Conservation (phyloP, 2,797 vertebrate genomes). For the Triplophysa bombifrons region DNA sequence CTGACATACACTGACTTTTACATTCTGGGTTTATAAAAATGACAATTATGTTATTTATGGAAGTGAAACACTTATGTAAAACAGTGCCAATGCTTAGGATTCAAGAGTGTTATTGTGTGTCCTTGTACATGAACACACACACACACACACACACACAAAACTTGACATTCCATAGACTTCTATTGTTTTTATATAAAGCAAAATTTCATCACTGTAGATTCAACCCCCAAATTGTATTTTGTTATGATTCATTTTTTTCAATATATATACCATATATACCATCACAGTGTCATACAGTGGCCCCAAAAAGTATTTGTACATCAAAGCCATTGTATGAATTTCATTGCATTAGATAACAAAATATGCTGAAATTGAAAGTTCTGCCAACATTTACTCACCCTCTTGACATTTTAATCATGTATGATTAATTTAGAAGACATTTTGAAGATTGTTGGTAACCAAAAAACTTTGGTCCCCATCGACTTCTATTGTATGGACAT, state of each 20-base stretch:
- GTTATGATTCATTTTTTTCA: no score
- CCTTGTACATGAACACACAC: conserved; percentile 19
- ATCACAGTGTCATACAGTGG: not conserved
- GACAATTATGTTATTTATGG: conserved; percentile 66
- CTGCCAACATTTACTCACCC: no score
- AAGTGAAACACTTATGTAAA: conserved; percentile 61
- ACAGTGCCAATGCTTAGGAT: conserved; percentile 59
- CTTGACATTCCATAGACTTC: conserved; percentile 18
- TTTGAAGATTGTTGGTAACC: no score
- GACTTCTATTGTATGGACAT: no score
- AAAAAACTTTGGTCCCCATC: no score
- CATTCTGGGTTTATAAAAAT: conserved; percentile 72
- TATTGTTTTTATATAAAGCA: not conserved
- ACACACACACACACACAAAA: conserved; percentile 3
- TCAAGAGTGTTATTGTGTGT: conserved; percentile 15
- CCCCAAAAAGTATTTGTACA: not conserved
- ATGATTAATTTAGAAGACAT: no score
- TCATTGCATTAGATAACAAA: no score
- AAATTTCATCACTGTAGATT: not conserved
- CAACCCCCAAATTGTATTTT: not conserved
- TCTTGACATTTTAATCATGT: no score
- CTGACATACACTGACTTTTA: conserved; percentile 69
- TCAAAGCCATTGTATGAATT: not conserved
- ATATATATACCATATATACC: no score
- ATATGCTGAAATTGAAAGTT: no score